These are phyloP conservation scores for Petaurus breviceps DNA, from an alignment of 2,113 vertebrate genomes.

Conservation along the genomic window DNA sequence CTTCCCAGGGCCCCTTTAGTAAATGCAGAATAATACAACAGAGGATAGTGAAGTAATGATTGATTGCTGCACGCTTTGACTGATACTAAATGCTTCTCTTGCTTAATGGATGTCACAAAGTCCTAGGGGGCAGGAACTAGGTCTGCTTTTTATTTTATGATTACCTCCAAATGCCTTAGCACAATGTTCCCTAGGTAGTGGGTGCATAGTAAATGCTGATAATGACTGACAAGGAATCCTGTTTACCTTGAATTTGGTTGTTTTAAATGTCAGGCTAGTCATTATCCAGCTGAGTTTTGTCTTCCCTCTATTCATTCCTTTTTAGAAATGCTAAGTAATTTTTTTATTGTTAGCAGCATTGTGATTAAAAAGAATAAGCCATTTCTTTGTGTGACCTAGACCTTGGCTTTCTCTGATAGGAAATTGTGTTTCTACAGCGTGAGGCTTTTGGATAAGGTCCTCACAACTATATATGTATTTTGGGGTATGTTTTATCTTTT, in stretches of 20 bases:
- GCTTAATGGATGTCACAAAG: fast-evolving
- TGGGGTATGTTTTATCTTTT: not conserved
- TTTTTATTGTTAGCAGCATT: not conserved
- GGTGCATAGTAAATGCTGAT: not conserved
- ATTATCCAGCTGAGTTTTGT: not conserved
- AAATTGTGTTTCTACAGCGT: fast-evolving
- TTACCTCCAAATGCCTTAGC: not conserved
- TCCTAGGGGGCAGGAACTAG: fast-evolving
- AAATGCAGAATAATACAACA: not conserved
- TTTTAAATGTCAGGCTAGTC: not conserved
- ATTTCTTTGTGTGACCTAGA: not conserved
- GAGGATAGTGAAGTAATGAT: not conserved
- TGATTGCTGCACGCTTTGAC: not conserved
- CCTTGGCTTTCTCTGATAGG: fast-evolving
- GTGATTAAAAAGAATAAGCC: not conserved
- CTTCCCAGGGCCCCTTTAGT: not conserved
- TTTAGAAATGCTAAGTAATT: fast-evolving
- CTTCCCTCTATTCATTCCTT: not conserved
- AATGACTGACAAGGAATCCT: not conserved
- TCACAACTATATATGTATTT: not conserved
- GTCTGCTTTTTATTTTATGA: no score
- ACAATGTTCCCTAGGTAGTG: not conserved
- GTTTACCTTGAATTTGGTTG: not conserved
- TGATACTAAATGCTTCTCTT: fast-evolving
- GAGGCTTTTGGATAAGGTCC: not conserved